A percentile compares a stretch with the other conserved stretches of the same genome.
Conservation (phyloP, 2,113 vertebrate species). For the Junco hyemalis region DNA sequence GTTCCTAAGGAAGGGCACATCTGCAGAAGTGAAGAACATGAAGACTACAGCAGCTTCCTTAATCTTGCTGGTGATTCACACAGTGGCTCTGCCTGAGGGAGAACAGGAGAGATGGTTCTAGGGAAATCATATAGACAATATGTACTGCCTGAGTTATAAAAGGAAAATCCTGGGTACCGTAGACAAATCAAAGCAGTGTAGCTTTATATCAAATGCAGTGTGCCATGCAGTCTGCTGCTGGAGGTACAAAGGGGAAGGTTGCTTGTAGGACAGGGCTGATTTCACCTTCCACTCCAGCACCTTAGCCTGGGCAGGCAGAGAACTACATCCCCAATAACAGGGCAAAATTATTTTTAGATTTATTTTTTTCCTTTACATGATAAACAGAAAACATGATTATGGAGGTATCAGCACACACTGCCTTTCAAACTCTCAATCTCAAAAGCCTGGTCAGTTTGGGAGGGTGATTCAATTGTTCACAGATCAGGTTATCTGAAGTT, state of each 20-base stretch:
- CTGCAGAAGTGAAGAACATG: background rate
- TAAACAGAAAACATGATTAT: background rate
- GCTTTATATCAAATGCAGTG: background rate
- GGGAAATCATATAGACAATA: background rate
- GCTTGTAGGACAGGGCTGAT: background rate
- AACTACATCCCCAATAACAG: background rate
- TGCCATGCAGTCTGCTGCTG: background rate
- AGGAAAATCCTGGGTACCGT: background rate
- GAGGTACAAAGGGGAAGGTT: background rate
- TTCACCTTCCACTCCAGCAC: background rate
- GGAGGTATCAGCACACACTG: accelerated
- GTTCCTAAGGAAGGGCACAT: background rate
- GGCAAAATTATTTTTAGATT: background rate
- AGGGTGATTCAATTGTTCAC: background rate
- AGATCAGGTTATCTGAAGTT: background rate
- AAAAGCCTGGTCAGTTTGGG: background rate
- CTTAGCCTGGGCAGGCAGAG: background rate
- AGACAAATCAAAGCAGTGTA: background rate
- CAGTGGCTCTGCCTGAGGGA: background rate
- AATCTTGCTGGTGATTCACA: background rate
- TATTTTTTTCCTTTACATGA: background rate
- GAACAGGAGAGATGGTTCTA: background rate
- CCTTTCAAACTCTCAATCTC: background rate
- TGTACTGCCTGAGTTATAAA: background rate
- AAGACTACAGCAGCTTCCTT: background rate